Evolutionary conservation across 2,113 vertebrate species (phyloP), one percentile per base, ranked within the genome.

Genomic region (Guaruba guarouba): DNA sequence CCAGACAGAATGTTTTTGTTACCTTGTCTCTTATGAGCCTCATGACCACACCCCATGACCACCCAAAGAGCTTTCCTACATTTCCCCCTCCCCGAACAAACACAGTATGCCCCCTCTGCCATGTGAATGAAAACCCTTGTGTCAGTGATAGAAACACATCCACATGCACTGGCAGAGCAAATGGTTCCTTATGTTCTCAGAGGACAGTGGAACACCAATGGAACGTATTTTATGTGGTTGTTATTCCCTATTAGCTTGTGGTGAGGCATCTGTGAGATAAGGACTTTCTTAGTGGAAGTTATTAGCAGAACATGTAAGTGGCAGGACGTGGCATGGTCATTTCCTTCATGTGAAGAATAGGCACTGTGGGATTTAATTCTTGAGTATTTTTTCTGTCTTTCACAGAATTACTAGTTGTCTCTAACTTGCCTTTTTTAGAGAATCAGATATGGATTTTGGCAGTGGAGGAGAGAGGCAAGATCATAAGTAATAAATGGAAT

Each of bases 401-500:
- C 59, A 52, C 22, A 24, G 37, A 63, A 66, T 41, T 69, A 80
- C 16, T 46, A 17, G 25, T 57, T 80, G 43, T 79, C 24, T 87
- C 41, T 57, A 69, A 39, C 44, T 75, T 59, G 29, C 17, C 23
- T 52, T 49, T 84, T 84, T 80, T 57, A 43, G 9, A 52, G n/a
- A 70, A 51, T 54, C 33, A 17, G 22, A 25, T 46, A 59, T 5
- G 25, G 31, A 43, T 76, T 23, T 64, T 75, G 39, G 25, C n/a
- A 75, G 39, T 74, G 29, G 20, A 39, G 23, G 33, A 59, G 23
- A 48, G 18, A 82, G 13, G 24, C 33, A 33, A 49, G 49, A 52
- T 49, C 28, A 68, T 12, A 63, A 0, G 1, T 15, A 55, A 67
- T 68, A 51, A 37, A 61, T 0, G 1, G n/a, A 71, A 35, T 41